Evolutionary conservation across 2,888 invertebrate genomes (phyloP).

Genomic region (Lithophane leautieri): DNA sequence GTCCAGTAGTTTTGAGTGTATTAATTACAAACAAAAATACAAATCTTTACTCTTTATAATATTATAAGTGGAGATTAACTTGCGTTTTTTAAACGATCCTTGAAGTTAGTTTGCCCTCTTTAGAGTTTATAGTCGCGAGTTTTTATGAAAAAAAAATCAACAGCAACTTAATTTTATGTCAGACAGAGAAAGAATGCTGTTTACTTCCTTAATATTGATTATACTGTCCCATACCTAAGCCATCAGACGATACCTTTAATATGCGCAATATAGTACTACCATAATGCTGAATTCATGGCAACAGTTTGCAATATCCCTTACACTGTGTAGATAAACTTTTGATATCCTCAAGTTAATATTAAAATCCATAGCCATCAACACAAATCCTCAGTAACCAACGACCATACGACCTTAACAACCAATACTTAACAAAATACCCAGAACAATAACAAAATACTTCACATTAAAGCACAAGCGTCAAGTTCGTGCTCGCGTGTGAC

Average conservation of each 20-base stretch:
- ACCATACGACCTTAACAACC: conserved; percentile 11
- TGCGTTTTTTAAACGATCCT: not conserved
- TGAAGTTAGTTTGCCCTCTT: not conserved
- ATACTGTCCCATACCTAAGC: not conserved
- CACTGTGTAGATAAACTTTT: not conserved
- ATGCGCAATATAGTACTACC: not conserved
- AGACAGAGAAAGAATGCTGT: not conserved
- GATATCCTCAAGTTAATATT: not conserved
- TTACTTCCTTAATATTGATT: not conserved
- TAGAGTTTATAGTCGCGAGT: not conserved
- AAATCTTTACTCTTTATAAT: too few relatives aligned
- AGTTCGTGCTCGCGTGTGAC: conserved; percentile 48
- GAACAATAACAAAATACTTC: conserved; percentile 26
- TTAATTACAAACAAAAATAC: too few relatives aligned
- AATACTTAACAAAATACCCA: conserved; percentile 18
- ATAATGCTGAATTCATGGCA: not conserved
- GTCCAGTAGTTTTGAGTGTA: too few relatives aligned
- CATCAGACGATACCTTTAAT: not conserved
- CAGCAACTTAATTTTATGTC: not conserved
- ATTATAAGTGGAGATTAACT: too few relatives aligned
- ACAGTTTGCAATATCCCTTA: not conserved
- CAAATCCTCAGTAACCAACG: not conserved
- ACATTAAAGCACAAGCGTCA: conserved; percentile 25
- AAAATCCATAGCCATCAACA: not conserved
- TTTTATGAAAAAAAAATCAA: not conserved